Conservation (phyloP, 2,888 invertebrate species). For the Macrophya alboannulata region DNA sequence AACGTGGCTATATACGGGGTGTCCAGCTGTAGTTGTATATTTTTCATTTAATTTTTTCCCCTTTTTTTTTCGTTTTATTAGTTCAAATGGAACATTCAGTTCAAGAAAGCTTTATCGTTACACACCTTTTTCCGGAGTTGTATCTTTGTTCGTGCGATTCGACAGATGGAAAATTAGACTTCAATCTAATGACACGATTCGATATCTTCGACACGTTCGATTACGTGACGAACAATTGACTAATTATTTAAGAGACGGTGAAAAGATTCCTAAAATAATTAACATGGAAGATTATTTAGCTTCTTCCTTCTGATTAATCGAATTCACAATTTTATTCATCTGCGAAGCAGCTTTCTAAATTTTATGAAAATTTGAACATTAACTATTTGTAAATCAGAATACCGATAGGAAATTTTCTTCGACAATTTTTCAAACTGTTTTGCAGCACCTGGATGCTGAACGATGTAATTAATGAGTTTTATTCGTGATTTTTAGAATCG, state of each 20-base stretch:
- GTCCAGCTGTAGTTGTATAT: not conserved
- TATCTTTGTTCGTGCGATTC: not conserved
- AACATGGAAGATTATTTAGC: not conserved
- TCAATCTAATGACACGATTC: no score
- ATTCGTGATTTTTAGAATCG: not conserved
- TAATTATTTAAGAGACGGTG: not conserved
- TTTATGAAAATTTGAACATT: not conserved
- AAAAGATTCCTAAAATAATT: not conserved
- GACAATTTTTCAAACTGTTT: no score
- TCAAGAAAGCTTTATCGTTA: not conserved
- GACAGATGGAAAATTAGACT: not conserved
- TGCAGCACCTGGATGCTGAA: no score
- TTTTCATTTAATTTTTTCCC: not conserved
- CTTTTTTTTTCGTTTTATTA: not conserved
- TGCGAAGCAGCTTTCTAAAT: no score
- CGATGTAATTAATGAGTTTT: no score
- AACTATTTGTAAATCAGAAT: not conserved
- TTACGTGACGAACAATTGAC: not conserved
- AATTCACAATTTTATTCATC: no score
- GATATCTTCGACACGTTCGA: not conserved
- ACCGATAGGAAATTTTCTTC: no score
- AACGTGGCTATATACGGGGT: slow-evolving; percentile 2
- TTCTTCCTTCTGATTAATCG: not conserved
- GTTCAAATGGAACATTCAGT: not conserved
- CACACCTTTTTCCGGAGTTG: not conserved